Conservation (phyloP, 2,113 vertebrate genomes). For the Tretioscincus oriximinensis region DNA sequence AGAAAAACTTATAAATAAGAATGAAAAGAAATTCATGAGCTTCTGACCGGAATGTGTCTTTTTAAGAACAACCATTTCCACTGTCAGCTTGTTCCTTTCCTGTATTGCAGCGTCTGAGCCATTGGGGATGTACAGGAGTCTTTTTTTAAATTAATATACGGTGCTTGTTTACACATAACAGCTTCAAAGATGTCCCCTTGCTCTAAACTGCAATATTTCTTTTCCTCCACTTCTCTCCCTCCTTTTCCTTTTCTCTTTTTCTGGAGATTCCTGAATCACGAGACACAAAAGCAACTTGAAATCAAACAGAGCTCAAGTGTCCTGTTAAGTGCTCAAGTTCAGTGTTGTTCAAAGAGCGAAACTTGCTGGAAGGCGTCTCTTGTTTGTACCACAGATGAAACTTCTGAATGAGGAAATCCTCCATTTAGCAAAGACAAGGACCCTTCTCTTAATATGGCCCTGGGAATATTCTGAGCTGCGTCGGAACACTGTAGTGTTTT, state of each 20-base stretch:
- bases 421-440: not conserved
- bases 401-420: not conserved
- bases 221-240: not conserved
- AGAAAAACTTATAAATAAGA: too few species aligned
- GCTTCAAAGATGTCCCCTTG: not conserved
- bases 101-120: not conserved
- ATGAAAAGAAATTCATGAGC: too few species aligned
- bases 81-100: rapidly evolving
- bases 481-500: not conserved
- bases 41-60: not conserved
- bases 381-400: not conserved
- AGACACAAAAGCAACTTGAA: not conserved
- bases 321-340: not conserved
- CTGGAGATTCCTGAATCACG: not conserved
- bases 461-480: not conserved
- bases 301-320: not conserved
- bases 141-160: rapidly evolving
- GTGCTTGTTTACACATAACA: not conserved
- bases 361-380: not conserved
- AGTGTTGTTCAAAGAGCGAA: not conserved
- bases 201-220: not conserved
- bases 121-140: rapidly evolving
- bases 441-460: not conserved
- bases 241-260: not conserved
- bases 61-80: not conserved